These are phyloP conservation scores for Hermetia illucens DNA, from an alignment of 1,140 invertebrate genomes.

Conservation along the genomic window DNA sequence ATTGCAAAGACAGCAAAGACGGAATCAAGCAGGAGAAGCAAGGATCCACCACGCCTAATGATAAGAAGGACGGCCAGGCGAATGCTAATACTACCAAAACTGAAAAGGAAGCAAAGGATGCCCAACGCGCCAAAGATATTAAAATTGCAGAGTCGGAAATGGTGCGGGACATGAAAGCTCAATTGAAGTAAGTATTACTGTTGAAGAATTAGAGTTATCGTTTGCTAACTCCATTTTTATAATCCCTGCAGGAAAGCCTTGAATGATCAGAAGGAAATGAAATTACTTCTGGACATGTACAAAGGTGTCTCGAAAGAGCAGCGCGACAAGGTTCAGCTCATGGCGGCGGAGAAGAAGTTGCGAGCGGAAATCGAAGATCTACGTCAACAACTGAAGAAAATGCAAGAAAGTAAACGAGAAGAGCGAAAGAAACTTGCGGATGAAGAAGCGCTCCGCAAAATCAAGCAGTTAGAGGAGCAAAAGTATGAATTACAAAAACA, in stretches of 20 bases:
- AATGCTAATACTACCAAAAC: conserved; percentile 22
- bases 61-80: conserved; percentile 26
- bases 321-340: conserved; percentile 88
- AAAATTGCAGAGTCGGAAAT: conserved; percentile 46
- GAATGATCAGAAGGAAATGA: conserved; percentile 86
- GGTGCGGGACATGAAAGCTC: conserved; percentile 75
- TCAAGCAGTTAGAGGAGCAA: conserved; percentile 88
- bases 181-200: conserved; percentile 63
- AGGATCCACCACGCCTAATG: conserved; percentile 8
- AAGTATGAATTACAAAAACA: conserved; percentile 71
- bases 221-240: not conserved
- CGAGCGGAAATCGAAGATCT: conserved; percentile 81
- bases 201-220: conserved; percentile 2
- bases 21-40: conserved; percentile 32
- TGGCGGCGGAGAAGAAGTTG: conserved; percentile 88
- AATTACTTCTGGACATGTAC: conserved; percentile 90
- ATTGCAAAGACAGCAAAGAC: conserved; percentile 43
- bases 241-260: conserved; percentile 82
- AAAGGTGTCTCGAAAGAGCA: conserved; percentile 93
- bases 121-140: conserved; percentile 40
- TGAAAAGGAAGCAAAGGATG: conserved; percentile 37
- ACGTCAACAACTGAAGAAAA: conserved; percentile 66
- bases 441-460: conserved; percentile 87
- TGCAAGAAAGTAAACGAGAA: conserved; percentile 83
- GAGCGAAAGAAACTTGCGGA: conserved; percentile 85